A percentile compares a stretch with the other conserved stretches of the same genome.
These are phyloP conservation scores for Rhodophaea formosa DNA, from an alignment of 2,888 invertebrate species.

Conservation along the genomic window DNA sequence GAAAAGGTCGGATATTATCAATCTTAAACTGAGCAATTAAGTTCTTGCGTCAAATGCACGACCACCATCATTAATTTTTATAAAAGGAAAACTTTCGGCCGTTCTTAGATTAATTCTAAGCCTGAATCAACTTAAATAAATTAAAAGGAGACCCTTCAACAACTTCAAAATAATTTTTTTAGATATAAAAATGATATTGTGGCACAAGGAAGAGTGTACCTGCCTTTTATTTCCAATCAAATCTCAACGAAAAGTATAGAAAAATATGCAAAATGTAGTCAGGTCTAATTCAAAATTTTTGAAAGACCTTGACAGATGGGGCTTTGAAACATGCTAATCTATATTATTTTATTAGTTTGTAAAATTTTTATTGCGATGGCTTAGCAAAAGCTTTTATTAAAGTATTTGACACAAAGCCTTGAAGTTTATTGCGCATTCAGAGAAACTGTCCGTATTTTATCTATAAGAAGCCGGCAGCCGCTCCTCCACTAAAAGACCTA, in stretches of 20 bases:
- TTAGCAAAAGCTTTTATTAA: too few species aligned
- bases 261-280: too few species aligned
- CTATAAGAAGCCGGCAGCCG: conserved; percentile 4
- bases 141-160: conserved; percentile 27
- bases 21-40: conserved; percentile 27
- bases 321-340: too few species aligned
- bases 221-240: too few species aligned
- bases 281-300: too few species aligned
- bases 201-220: neutral
- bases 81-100: conserved; percentile 38
- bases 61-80: conserved; percentile 43
- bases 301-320: too few species aligned
- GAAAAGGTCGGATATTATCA: conserved; percentile 22
- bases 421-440: conserved; percentile 20
- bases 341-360: too few species aligned
- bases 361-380: too few species aligned
- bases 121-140: conserved; percentile 32
- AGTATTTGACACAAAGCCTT: neutral
- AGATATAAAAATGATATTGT: neutral
- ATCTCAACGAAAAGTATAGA: too few species aligned
- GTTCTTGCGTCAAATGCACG: conserved; percentile 39
- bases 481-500: conserved; percentile 9
- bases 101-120: conserved; percentile 39
- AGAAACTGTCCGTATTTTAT: neutral
- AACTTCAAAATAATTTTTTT: conserved; percentile 19